A percentile compares a stretch with the other conserved stretches of the same genome.
Evolutionary conservation across 1,140 invertebrate species (phyloP).

Genomic region (Procambarus clarkii): DNA sequence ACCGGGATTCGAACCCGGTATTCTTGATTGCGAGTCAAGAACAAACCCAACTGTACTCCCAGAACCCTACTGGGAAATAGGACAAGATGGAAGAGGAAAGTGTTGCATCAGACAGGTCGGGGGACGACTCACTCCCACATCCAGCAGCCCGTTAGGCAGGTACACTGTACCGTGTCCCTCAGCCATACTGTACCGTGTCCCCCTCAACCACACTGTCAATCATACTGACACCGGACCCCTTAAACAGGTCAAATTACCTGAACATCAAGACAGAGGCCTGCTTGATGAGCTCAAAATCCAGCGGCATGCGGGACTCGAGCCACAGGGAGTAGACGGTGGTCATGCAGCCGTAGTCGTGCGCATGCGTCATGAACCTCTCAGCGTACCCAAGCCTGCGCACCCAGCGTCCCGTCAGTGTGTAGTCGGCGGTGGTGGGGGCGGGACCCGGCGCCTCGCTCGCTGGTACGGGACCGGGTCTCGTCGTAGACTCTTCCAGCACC

Average conservation of each 20-base stretch:
- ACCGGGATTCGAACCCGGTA: too few relatives aligned
- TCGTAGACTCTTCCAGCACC: background rate
- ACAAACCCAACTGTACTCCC: too few relatives aligned
- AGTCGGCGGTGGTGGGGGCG: background rate
- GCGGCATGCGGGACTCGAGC: constrained; percentile 38
- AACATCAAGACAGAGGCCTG: constrained; percentile 49
- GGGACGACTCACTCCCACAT: too few relatives aligned
- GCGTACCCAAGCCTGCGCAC: constrained; percentile 69
- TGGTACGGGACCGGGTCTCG: background rate
- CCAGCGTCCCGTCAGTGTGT: constrained; percentile 35
- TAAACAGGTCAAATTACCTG: constrained; percentile 33
- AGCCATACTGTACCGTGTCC: too few relatives aligned
- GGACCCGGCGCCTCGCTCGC: background rate
- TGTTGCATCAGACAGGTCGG: too few relatives aligned
- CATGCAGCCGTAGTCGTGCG: constrained; percentile 68
- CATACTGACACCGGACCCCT: too few relatives aligned
- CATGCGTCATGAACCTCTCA: constrained; percentile 69
- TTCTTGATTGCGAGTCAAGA: too few relatives aligned
- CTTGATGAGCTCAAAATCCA: constrained; percentile 41
- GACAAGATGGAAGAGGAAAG: too few relatives aligned
- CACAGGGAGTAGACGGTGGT: constrained; percentile 61
- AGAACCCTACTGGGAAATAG: too few relatives aligned
- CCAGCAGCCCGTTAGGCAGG: too few relatives aligned
- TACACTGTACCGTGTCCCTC: too few relatives aligned
- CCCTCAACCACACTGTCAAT: too few relatives aligned